Evolutionary conservation across 2,113 vertebrate species (phyloP).

Genomic region (Hyla sarda): DNA sequence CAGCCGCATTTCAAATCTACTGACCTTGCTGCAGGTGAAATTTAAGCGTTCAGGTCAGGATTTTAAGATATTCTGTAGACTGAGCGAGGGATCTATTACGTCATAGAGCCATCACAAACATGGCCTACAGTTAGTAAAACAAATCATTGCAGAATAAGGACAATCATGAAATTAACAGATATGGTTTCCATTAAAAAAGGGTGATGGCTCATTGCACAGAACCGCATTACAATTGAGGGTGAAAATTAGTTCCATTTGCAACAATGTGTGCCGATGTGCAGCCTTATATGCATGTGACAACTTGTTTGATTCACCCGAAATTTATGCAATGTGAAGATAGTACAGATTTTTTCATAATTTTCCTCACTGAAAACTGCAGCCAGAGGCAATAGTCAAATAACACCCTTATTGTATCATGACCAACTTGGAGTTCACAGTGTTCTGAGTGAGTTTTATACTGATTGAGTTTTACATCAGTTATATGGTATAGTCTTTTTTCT

Average conservation of each 20-base stretch:
- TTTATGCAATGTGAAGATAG: background rate
- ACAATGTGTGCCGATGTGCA: background rate
- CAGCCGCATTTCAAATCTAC: background rate
- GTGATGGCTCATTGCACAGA: background rate
- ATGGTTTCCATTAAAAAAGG: background rate
- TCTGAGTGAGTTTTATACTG: conserved; percentile 18
- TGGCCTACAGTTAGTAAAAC: too few species aligned
- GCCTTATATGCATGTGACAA: background rate
- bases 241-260: background rate
- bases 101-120: too few species aligned
- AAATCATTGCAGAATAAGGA: background rate
- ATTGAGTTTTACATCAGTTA: conserved; percentile 45
- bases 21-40: too few species aligned
- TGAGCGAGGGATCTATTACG: too few species aligned
- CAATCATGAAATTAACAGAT: background rate
- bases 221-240: background rate
- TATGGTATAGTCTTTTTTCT: conserved; percentile 14
- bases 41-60: too few species aligned
- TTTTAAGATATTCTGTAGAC: too few species aligned
- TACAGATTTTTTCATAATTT: conserved; percentile 1
- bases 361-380: background rate
- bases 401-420: conserved; percentile 34
- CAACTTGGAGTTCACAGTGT: conserved; percentile 16
- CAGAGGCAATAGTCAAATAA: conserved; percentile 31
- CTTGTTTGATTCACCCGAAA: background rate